Evolutionary conservation across 2,113 vertebrate species (phyloP), one percentile per base, ranked within the genome.

Genomic region (Spea bombifrons): DNA sequence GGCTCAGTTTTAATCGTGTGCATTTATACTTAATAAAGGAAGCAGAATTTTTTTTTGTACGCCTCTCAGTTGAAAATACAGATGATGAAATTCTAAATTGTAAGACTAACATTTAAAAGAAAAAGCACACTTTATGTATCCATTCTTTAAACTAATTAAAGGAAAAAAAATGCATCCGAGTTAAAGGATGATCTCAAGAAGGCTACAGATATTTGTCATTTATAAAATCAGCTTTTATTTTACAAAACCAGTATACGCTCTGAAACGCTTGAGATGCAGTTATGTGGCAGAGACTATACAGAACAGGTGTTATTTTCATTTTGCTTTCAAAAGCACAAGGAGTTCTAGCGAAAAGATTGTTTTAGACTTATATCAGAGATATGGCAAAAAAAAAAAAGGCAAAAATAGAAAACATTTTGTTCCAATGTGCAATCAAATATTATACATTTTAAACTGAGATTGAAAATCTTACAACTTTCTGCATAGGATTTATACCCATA

Each of bases 211-310:
- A 9, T 1, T 30, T 46, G 53, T 74, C 64, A 61, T 74, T 64
- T 63, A 73, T 47, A 73, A 71, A 71, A 71, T 55, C 44, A 30
- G 43, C 9, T 71, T 70, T 70, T 50, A 8, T 71, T 53, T 53
- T 73, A 73, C 44, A 73, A 73, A 73, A 73, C 13, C 12, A 47
- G 44, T 61, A 48, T 63, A 2, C 15, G 46, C 12, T 4, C 8
- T 57, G 43, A 15, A 44, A 47, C 8, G 70, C 79, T 80, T 84
- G 81, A 47, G 4, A 8, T 47, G 13, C 15, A 74, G 46, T 17
- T 47, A 45, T 63, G 46, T 43, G 61, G 47, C 44, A 66, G 64
- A n/a, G 46, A 75, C 64, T 10, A 9, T 66, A 75, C 44, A 66
- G 61, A 13, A 12, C 15, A 43, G 10, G 3, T 52, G 4, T n/a